Evolutionary conservation across 2,888 invertebrate genomes (phyloP), one percentile per base, ranked within the genome.

Genomic region (Caenorhabditis angaria): DNA sequence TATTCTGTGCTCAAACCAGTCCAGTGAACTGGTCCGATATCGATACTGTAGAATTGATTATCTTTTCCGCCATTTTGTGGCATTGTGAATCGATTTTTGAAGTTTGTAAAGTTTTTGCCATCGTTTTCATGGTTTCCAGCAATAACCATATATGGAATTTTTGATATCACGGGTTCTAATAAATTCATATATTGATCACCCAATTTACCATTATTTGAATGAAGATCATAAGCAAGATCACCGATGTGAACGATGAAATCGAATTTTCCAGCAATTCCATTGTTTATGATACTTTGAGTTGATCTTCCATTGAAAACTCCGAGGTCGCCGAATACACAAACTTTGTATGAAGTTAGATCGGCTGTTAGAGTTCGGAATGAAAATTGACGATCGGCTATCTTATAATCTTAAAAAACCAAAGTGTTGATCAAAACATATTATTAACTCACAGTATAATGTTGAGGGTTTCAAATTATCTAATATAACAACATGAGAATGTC

Each of bases 171-270:
- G 0, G 93, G 91, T 89, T 96, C 92, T 67, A 97, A 92, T 90
- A 94, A 93, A 3, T 92, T 91, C 95, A 97, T 95, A 89, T 95
- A 97, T 88, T 92, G 91, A 90, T 97, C 95, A 0, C 96, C 96
- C 25, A 94, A 92, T 63, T 89, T 88, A 0, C 92, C 95, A 87
- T 94, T 90, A 80, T 93, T 91, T 20, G 84, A 82, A 48, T 94
- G 90, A 93, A 96, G 93, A 88, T 96, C 94, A 89, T 96, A 96
- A 0, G 95, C 95, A 89, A 95, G 94, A 90, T 96, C 95, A 0
- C 95, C 73, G 29, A 73, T 64, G 29, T 73, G 73, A 18, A 73
- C 64, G 28, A 69, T 65, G 32, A 73, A 69, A 53, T 69, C 73
- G 28, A 73, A 69, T 25, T 73, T 61, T 29, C 67, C 73, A 27